Percentiles rank a stretch among this genome's conserved stretches.
These are phyloP conservation scores for Drosophila borborema DNA, from an alignment of 2,888 invertebrate genomes.

Conservation along the genomic window DNA sequence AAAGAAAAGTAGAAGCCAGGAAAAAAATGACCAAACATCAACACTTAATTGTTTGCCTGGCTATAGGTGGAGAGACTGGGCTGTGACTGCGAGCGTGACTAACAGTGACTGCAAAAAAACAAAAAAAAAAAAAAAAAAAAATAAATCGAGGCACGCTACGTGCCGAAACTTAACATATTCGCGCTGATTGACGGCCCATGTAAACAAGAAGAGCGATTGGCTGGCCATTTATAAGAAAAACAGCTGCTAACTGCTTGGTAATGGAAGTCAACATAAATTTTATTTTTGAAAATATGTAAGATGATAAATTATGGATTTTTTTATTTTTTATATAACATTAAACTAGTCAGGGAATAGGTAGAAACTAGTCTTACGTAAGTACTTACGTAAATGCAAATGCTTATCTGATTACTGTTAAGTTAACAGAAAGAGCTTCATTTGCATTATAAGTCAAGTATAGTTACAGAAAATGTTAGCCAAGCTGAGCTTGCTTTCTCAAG, in stretches of 20 bases:
- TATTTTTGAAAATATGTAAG: conserved; percentile 12
- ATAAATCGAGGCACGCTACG: conserved; percentile 38
- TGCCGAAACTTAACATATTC: conserved; percentile 53
- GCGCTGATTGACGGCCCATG: conserved; percentile 53
- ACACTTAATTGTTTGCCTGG: conserved; percentile 82
- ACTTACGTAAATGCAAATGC: neutral
- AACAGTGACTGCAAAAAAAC: conserved; percentile 27
- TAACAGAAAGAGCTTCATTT: neutral
- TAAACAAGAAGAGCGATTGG: conserved; percentile 20
- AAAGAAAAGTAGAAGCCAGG: conserved; percentile 7
- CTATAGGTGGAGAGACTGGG: conserved; percentile 15
- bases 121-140: neutral
- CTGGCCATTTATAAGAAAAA: conserved; percentile 15
- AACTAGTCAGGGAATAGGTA: neutral
- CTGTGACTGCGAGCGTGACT: conserved; percentile 48
- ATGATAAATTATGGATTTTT: conserved; percentile 14
- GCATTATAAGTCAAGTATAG: no score
- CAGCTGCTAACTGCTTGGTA: conserved; percentile 27
- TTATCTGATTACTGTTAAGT: neutral
- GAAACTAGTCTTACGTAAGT: no score
- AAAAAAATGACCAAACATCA: conserved; percentile 80
- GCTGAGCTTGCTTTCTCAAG: no score
- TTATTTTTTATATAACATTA: neutral
- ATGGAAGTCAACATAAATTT: neutral
- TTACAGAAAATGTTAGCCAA: no score